These are phyloP conservation scores for Percopsis omiscomaycus DNA, from an alignment of 2,797 vertebrate genomes.

Conservation along the genomic window DNA sequence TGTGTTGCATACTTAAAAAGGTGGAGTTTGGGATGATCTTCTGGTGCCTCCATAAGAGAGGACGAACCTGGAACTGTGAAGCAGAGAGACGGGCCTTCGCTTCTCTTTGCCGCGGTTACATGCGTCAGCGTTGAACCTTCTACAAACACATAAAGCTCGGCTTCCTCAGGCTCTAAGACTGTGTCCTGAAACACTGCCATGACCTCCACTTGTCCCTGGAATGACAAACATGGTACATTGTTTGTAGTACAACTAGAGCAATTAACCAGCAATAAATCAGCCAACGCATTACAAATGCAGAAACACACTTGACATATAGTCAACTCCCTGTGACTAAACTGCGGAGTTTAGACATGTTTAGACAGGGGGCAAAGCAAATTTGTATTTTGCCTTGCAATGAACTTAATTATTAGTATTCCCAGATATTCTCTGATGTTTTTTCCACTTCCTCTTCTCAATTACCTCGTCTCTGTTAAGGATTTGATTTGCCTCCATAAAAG, in stretches of 20 bases:
- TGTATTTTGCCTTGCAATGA: no score
- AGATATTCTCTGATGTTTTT: not conserved
- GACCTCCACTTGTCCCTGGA: conserved; percentile 72
- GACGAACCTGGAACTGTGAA: conserved; percentile 73
- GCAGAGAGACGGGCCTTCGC: conserved; percentile 48
- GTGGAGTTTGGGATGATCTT: no score
- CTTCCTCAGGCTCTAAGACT: conserved; percentile 39
- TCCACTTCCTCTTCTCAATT: not conserved
- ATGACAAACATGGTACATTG: conserved; percentile 8
- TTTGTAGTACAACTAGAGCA: no score
- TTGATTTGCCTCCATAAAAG: conserved; percentile 6
- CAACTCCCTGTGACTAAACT: no score
- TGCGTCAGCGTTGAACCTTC: conserved; percentile 69
- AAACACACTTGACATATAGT: not conserved
- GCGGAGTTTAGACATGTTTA: not conserved
- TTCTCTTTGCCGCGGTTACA: conserved; percentile 57
- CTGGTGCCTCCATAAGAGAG: not conserved
- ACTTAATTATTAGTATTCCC: not conserved
- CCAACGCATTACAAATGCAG: no score
- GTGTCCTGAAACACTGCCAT: conserved; percentile 30
- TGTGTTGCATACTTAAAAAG: not conserved
- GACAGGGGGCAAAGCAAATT: no score
- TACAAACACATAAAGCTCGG: conserved; percentile 65
- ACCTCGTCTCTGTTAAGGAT: not conserved
- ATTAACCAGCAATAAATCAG: no score